Evolutionary conservation across 2,888 invertebrate genomes (phyloP), one percentile per base, ranked within the genome.

Genomic region (Andrena marginata): DNA sequence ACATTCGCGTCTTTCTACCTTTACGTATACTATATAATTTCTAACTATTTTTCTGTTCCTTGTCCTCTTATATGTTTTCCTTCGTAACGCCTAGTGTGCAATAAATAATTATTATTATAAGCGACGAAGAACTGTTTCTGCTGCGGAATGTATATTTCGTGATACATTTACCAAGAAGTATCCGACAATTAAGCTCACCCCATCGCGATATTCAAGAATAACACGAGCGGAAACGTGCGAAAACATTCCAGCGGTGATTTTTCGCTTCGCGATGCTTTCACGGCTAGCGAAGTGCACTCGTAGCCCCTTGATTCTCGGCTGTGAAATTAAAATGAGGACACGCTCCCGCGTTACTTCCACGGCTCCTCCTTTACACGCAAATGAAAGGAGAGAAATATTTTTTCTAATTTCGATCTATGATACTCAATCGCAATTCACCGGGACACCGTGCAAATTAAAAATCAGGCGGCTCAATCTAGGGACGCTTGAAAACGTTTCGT

Each of bases 191-290:
- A 74, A 74, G 33, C 59, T 10, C n/a, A 7, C 13, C 7, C 13
- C 42, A 20, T 23, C 20, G 35, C 35, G n/a, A 56, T 2, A 54
- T 51, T 33, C 54, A n/a, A 10, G 64, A n/a, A 8, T 42, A 49
- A 67, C 62, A 33, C 13, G 42, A 33, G 49, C 23, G 60, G 26
- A 71, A 71, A 33, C 31, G 62, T 1, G 3, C 23, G 33, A 51
- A 49, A 75, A 75, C 23, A 62, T 62, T 26, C 31, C 31, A 42
- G 49, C 31, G 31, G 62, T 26, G 54, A 78, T 62, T 68, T 73
- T 73, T 74, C 74, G 48, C 48, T 33, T 74, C 60, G 54, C 13
- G n/a, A 16, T 51, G 29, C 31, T 74, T 73, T 63, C 62, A 56
- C 63, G 54, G 49, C 23, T 7, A 29, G 29, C 23, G 20, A 60